phyloP scores from a whole-genome alignment of 2,113 vertebrate genomes.

The Calonectris borealis region DNA sequence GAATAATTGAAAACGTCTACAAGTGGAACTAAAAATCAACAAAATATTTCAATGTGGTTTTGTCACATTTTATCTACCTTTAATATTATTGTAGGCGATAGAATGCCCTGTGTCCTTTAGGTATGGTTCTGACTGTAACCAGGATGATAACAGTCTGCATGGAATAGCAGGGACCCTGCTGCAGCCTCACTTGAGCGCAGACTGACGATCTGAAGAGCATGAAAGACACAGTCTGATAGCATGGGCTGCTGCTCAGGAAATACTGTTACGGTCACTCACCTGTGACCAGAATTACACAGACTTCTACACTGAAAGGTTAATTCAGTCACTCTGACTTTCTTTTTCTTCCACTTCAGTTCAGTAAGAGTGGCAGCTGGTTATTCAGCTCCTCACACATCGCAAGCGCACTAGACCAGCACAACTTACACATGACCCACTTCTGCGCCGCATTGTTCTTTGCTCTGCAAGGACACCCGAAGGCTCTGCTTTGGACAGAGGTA shows the following conservation, averaged over 20 bases:
- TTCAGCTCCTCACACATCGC: not conserved
- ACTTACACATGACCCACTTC: not conserved
- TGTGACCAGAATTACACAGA: not conserved
- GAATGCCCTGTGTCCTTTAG: not conserved
- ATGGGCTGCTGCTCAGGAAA: not conserved
- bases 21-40: not conserved
- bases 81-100: not conserved
- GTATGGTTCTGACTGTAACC: not conserved
- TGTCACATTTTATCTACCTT: not conserved
- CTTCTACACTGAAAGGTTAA: not conserved
- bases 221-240: no score
- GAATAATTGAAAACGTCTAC: not conserved
- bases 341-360: not conserved
- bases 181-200: not conserved
- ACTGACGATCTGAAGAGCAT: not conserved
- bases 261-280: no score
- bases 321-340: not conserved
- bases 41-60: not conserved
- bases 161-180: not conserved
- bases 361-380: not conserved
- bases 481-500: not conserved
- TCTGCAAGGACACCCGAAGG: not conserved
- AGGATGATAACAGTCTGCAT: fast-evolving
- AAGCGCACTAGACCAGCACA: not conserved
- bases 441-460: fast-evolving